Evolutionary conservation across 2,888 invertebrate species (phyloP).

Genomic region (Lepidochrysops patricia): DNA sequence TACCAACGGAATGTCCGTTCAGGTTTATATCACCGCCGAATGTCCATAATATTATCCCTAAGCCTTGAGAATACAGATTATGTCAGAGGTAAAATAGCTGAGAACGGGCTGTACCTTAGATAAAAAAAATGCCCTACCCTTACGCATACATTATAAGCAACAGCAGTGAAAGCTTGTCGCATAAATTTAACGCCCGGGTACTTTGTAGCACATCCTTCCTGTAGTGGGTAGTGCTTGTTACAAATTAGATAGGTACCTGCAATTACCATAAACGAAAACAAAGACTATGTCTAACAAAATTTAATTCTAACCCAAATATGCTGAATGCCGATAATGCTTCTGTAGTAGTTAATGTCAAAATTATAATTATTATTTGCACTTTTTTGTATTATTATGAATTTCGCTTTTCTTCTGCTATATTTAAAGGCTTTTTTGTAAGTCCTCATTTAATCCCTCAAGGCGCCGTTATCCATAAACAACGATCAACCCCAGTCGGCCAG

Average conservation of each 20-base stretch:
- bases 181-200: conserved; percentile 37
- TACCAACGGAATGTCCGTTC: no score
- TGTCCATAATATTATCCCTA: no score
- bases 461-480: conserved; percentile 23
- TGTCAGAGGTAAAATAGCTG: no score
- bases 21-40: no score
- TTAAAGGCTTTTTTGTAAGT: not conserved
- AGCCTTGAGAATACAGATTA: no score
- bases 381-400: conserved; percentile 5
- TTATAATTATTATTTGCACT: no score
- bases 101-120: no score
- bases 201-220: conserved; percentile 6
- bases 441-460: conserved; percentile 14
- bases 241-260: not conserved
- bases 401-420: no score
- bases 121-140: not conserved
- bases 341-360: no score
- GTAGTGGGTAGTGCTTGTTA: not conserved
- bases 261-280: not conserved
- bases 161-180: conserved; percentile 24
- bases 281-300: not conserved
- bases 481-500: not conserved
- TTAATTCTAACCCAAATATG: not conserved
- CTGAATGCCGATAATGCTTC: no score
- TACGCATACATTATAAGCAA: not conserved